Base-by-base conservation (phyloP, 2,888 invertebrate genomes). In the Ophraella communa region DNA sequence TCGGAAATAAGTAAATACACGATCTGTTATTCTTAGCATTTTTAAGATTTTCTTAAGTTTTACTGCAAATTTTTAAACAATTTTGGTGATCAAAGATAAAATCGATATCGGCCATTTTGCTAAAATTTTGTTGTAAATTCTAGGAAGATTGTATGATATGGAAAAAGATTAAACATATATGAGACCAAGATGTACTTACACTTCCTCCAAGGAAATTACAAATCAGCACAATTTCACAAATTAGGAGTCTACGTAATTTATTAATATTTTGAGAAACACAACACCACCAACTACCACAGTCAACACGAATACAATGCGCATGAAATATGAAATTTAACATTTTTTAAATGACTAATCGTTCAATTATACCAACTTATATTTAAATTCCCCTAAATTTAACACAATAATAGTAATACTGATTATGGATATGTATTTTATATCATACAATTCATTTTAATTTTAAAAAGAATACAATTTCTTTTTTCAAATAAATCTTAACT, bases 81-180 rank as follows among this genome's bases (percentile, higher is more conserved):
- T 63, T 68, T 70, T 72, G 58, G 53, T 65, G 65, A 70, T 55
- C 56, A 64, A 68, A 63, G 72, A 73, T 71, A 73, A 79, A 79
- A 80, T 80, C 80, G 78, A 80, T 80, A 80, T 77, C 80, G 77
- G 79, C 80, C 80, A 80, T 80, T 79, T 80, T 79, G 79, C 76
- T 70, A 59, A 53, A 64, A 65, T 44, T 18, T 44, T 53, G 42
- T 52, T 52, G 14, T 27, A 51, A 14, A 60, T 44, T 44, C 23
- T 33, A n/a, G 4, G 24, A 60, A 30, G 14, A 30, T 53, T 30
- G 24, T 27, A 27, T 49, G 8, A 44, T 44, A 30, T 33, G 33
- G 33, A 47, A 42, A 49, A 44, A 10, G 42, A 45, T 52, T 30
- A 30, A 33, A 44, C 27, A 35, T 39, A 54, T 62, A 30, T 45